Evolutionary conservation across 2,888 invertebrate species (phyloP).

Genomic region (Luperina testacea): DNA sequence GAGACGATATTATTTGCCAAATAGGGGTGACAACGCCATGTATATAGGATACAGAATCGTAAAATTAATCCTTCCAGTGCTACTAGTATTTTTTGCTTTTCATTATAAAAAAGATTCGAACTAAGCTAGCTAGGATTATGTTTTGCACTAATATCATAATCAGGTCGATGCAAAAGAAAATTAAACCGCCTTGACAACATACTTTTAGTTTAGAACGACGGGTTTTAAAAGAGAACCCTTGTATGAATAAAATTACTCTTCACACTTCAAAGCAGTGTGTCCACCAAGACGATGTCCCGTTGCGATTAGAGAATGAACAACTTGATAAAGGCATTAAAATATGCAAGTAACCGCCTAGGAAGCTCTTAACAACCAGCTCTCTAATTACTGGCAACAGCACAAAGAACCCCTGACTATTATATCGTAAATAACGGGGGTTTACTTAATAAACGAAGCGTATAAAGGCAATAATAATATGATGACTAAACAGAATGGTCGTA

Average conservation of each 20-base stretch:
- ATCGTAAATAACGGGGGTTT: conserved; percentile 54
- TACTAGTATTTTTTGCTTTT: no score
- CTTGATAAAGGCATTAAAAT: conserved; percentile 84
- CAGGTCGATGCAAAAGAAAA: no score
- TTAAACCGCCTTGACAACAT: not conserved
- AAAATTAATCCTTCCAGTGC: no score
- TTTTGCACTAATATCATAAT: no score
- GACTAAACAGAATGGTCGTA: not conserved
- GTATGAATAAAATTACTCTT: conserved; percentile 1
- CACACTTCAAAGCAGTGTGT: conserved; percentile 64
- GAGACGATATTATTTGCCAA: no score
- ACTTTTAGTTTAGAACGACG: not conserved
- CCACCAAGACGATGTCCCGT: conserved; percentile 72
- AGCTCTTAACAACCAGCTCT: conserved; percentile 61
- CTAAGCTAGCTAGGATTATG: no score
- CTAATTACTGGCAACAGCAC: conserved; percentile 66
- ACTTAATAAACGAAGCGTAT: conserved; percentile 25
- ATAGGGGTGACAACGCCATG: no score
- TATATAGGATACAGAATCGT: no score
- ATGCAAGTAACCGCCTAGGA: conserved; percentile 77
- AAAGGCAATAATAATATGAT: conserved; percentile 17
- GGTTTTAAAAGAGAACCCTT: not conserved
- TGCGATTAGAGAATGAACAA: conserved; percentile 74
- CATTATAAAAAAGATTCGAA: no score
- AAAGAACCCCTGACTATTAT: conserved; percentile 57